A percentile compares a stretch with the other conserved stretches of the same genome.
These are phyloP conservation scores for Eremophila alpestris DNA, from an alignment of 2,797 vertebrate species.

Conservation along the genomic window DNA sequence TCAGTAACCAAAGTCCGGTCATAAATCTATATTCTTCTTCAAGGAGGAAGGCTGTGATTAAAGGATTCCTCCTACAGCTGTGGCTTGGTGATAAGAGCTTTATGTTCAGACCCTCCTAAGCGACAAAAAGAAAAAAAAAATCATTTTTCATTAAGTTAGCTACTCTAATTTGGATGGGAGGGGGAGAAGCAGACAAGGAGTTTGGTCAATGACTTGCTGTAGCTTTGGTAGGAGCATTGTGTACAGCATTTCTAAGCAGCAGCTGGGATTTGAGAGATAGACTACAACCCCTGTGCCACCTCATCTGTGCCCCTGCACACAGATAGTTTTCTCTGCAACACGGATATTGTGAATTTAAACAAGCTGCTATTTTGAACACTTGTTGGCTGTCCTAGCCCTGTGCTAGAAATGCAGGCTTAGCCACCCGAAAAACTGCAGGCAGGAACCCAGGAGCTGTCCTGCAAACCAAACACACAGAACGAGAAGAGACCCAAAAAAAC, in stretches of 20 bases:
- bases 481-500: not conserved
- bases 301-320: not conserved
- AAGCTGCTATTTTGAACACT: not conserved
- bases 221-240: constrained; percentile 22
- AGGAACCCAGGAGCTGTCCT: not conserved
- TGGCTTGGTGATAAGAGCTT: constrained; percentile 73
- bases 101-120: constrained; percentile 68
- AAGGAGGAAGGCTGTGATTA: constrained; percentile 75
- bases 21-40: constrained; percentile 75
- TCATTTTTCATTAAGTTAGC: constrained; percentile 64
- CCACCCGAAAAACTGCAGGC: fast-evolving
- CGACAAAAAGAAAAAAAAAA: constrained; percentile 61
- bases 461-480: not conserved
- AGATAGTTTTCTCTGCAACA: not conserved
- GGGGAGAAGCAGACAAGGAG: constrained; percentile 26
- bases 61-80: constrained; percentile 76
- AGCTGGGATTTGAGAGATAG: constrained; percentile 47
- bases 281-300: not conserved
- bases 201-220: constrained; percentile 45
- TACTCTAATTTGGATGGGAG: constrained; percentile 49
- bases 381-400: not conserved
- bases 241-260: constrained; percentile 8
- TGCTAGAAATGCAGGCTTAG: not conserved
- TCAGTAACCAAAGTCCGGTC: constrained; percentile 70
- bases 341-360: not conserved